These are phyloP conservation scores for Mobula birostris DNA, from an alignment of 2,113 vertebrate genomes.

Conservation along the genomic window DNA sequence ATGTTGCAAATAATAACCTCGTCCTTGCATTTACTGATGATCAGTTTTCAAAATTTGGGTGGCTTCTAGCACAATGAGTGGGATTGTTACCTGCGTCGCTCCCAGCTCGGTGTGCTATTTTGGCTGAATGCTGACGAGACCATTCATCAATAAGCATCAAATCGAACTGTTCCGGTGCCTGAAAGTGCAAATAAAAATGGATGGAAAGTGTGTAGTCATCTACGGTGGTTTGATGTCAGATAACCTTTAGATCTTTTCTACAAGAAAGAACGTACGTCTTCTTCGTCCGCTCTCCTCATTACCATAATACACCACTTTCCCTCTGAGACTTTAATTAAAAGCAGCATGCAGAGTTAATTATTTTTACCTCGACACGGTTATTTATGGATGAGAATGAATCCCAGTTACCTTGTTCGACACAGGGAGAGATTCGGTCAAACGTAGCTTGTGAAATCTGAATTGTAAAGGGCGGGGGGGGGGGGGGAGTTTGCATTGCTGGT, in stretches of 20 bases:
- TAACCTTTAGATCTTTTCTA: slow-evolving; percentile 71
- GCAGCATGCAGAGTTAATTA: slow-evolving; percentile 81
- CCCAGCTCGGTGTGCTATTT: not conserved
- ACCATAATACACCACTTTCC: slow-evolving; percentile 90
- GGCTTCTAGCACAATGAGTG: not conserved
- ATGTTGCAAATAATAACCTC: not conserved
- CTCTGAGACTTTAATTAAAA: slow-evolving; percentile 92
- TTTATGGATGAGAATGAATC: slow-evolving; percentile 57
- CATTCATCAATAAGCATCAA: slow-evolving; percentile 20
- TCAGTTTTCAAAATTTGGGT: not conserved
- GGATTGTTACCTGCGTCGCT: not conserved
- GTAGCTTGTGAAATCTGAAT: slow-evolving; percentile 43
- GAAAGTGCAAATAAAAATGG: slow-evolving; percentile 60
- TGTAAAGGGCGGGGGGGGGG: slow-evolving; percentile 26
- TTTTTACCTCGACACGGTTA: slow-evolving; percentile 64
- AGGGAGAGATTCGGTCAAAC: slow-evolving; percentile 41
- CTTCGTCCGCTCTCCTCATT: slow-evolving; percentile 60
- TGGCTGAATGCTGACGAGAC: not conserved
- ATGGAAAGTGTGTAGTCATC: slow-evolving; percentile 70
- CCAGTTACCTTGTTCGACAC: slow-evolving; percentile 47
- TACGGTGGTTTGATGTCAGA: slow-evolving; percentile 69
- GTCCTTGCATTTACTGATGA: not conserved
- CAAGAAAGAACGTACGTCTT: slow-evolving; percentile 72
- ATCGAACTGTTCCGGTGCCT: not conserved
- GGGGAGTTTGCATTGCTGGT: slow-evolving; percentile 40